These are phyloP conservation scores for Enhydra lutris DNA, from an alignment of 2,113 vertebrate species.

Conservation along the genomic window DNA sequence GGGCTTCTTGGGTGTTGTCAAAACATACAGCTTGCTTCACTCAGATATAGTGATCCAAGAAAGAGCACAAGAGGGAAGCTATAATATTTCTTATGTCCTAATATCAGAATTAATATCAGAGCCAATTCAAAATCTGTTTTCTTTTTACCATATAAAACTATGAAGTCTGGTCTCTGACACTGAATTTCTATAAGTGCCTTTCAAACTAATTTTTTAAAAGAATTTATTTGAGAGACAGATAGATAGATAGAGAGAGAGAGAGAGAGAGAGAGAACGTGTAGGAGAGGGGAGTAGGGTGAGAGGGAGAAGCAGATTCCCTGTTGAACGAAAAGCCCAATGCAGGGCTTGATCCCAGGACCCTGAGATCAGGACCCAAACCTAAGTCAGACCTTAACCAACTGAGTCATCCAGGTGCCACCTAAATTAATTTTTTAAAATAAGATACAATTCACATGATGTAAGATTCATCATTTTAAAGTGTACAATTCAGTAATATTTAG, in stretches of 20 bases:
- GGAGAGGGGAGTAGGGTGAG: neutral
- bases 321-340: neutral
- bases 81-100: neutral
- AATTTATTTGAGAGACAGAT: neutral
- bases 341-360: neutral
- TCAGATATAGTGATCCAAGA: neutral
- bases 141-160: neutral
- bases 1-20: neutral
- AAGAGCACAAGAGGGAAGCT: neutral
- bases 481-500: neutral
- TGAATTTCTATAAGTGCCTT: neutral
- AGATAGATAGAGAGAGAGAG: too few relatives aligned
- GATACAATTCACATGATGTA: neutral
- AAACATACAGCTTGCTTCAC: neutral
- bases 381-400: neutral
- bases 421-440: neutral
- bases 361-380: neutral
- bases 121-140: neutral
- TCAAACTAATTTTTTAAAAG: neutral
- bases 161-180: neutral
- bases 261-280: neutral
- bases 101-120: neutral
- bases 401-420: neutral
- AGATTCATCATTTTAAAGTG: neutral
- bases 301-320: neutral